phyloP scores from a whole-genome alignment of 2,113 vertebrate genomes.

The Callionymus lyra region DNA sequence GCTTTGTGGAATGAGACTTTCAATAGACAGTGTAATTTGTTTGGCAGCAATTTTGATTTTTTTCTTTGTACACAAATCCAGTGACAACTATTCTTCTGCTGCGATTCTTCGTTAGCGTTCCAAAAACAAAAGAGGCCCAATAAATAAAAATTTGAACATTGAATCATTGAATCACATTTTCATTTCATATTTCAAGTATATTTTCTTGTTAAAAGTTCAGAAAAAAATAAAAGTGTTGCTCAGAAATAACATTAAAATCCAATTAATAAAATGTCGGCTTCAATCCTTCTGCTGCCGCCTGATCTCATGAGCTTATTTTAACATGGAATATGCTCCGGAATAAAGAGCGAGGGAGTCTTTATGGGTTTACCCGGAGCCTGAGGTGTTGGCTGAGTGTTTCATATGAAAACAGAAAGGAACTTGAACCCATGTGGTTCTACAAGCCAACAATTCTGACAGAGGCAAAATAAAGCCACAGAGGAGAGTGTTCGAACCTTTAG shows the following conservation, averaged over 20 bases:
- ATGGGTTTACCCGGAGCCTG: constrained; percentile 52
- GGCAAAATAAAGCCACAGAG: constrained; percentile 47
- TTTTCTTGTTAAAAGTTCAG: constrained; percentile 8
- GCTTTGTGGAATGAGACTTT: constrained; percentile 20
- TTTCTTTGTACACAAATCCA: constrained; percentile 22
- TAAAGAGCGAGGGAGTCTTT: constrained; percentile 25
- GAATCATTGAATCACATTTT: too few relatives aligned
- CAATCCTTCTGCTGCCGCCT: constrained; percentile 21
- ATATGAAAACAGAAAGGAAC: constrained; percentile 64
- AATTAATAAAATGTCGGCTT: constrained; percentile 39
- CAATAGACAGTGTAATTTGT: constrained; percentile 34
- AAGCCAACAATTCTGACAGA: constrained; percentile 65
- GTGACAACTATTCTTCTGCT: constrained; percentile 8
- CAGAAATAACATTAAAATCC: constrained; percentile 37
- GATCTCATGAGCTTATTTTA: constrained; percentile 55
- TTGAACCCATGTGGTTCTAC: constrained; percentile 44
- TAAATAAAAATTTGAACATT: too few relatives aligned
- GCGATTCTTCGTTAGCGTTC: constrained; percentile 6
- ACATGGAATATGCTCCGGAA: constrained; percentile 33
- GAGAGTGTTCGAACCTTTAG: constrained; percentile 43
- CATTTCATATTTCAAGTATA: too few relatives aligned
- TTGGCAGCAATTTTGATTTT: constrained; percentile 15
- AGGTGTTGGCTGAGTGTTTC: constrained; percentile 69
- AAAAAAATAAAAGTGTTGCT: constrained; percentile 11
- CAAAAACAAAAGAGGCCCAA: constrained; percentile 7